A percentile compares a stretch with the other conserved stretches of the same genome.
Conservation (phyloP, 2,113 vertebrate genomes). For the Rhabdornis inornatus region DNA sequence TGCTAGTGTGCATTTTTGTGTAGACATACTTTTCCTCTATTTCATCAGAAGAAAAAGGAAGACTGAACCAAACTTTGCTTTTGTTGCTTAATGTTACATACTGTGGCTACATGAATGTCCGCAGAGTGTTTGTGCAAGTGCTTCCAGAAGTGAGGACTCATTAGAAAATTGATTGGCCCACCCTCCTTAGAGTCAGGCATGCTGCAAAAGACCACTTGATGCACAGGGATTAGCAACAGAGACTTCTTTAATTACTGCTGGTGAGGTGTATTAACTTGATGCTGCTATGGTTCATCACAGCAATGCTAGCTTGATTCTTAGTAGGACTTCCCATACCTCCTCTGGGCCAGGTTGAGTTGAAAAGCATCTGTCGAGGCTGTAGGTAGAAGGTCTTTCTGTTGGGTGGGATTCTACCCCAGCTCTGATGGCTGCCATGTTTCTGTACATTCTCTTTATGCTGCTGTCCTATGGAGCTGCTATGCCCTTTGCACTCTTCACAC, state of each 20-base stretch:
- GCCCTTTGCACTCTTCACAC: not conserved
- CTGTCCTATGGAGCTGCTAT: accelerated
- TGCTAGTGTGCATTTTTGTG: not conserved
- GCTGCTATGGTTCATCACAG: not conserved
- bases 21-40: not conserved
- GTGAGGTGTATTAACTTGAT: not conserved
- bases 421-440: not conserved
- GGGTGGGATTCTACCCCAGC: not conserved
- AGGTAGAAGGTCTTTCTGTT: not conserved
- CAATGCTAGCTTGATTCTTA: not conserved
- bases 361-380: not conserved
- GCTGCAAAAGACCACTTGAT: not conserved
- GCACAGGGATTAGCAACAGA: not conserved
- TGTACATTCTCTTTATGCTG: not conserved
- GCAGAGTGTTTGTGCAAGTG: not conserved
- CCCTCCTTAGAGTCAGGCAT: not conserved
- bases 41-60: not conserved
- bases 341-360: not conserved
- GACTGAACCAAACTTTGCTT: not conserved
- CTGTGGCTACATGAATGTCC: not conserved
- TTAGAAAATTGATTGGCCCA: not conserved
- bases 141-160: not conserved
- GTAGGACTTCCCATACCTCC: not conserved
- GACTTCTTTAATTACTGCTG: not conserved
- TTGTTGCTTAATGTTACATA: not conserved